Evolutionary conservation across 1,140 invertebrate species (phyloP).

Genomic region (Drosophila pandora): DNA sequence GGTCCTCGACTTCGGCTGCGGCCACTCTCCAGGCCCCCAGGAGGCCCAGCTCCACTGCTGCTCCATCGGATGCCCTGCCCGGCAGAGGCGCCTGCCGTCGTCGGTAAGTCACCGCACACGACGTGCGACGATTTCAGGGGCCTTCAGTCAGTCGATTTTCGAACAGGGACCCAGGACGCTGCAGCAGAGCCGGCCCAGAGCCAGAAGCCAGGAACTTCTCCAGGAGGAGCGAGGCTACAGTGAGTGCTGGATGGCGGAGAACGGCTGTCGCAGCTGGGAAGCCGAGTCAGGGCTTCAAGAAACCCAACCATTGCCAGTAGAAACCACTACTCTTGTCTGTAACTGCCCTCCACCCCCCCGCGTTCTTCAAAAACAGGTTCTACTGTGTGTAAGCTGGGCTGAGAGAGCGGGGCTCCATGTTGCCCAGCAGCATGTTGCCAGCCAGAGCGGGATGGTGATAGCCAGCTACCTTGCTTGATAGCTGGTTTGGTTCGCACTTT

Average conservation of each 20-base stretch:
- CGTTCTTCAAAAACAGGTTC: neutral
- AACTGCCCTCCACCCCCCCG: neutral
- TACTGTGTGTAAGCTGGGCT: constrained; percentile 12
- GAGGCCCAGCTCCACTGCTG: neutral
- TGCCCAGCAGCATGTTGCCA: constrained; percentile 27
- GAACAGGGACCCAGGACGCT: constrained; percentile 66
- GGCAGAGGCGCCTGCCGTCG: constrained; percentile 33
- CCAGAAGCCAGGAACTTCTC: constrained; percentile 47
- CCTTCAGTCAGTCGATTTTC: constrained; percentile 82
- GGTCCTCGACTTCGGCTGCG: neutral
- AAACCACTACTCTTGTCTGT: neutral
- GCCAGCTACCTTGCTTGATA: no score
- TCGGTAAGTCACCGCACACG: constrained; percentile 12
- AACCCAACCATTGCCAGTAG: neutral
- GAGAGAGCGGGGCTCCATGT: constrained; percentile 16
- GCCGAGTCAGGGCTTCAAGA: no score
- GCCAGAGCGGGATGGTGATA: constrained; percentile 5
- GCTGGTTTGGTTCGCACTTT: constrained; percentile 2
- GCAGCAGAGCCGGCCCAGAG: constrained; percentile 3
- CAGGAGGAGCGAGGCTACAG: constrained; percentile 18
- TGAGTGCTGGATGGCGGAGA: neutral
- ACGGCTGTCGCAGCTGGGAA: neutral
- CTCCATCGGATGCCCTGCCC: neutral
- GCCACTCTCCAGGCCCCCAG: neutral
- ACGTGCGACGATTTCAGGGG: constrained; percentile 72